These are phyloP conservation scores for Euplexia lucipara DNA, from an alignment of 2,888 invertebrate species.

Conservation along the genomic window DNA sequence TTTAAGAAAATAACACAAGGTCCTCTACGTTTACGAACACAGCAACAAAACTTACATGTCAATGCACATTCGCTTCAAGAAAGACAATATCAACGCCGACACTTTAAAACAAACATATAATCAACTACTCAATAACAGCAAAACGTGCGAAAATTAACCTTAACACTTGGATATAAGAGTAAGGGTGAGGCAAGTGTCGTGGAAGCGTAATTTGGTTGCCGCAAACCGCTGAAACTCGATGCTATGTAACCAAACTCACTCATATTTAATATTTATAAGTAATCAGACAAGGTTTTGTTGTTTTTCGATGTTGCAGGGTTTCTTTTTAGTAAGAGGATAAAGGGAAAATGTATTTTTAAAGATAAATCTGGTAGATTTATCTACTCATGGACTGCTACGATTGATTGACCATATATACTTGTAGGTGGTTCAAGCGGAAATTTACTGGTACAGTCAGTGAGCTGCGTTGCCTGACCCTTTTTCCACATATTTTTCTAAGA, in stretches of 20 bases:
- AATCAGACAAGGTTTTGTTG: conserved; percentile 58
- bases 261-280: conserved; percentile 61
- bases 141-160: conserved; percentile 27
- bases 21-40: conserved; percentile 51
- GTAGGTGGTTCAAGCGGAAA: too few relatives aligned
- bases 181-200: not conserved
- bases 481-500: too few relatives aligned
- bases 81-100: conserved; percentile 73
- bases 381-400: too few relatives aligned
- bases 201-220: conserved; percentile 50
- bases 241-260: conserved; percentile 60
- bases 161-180: not conserved
- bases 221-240: conserved; percentile 82
- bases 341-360: conserved; percentile 6
- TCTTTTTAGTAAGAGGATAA: conserved; percentile 24
- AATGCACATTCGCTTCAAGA: conserved; percentile 77
- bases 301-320: conserved; percentile 35
- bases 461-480: too few relatives aligned
- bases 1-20: conserved; percentile 51
- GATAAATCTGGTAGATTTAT: not conserved
- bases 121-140: not conserved
- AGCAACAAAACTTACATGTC: conserved; percentile 70
- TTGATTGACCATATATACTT: too few relatives aligned
- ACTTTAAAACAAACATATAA: conserved; percentile 61
- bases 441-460: too few relatives aligned